Conservation (phyloP, 2,888 invertebrate genomes). For the Ditula angustiorana region DNA sequence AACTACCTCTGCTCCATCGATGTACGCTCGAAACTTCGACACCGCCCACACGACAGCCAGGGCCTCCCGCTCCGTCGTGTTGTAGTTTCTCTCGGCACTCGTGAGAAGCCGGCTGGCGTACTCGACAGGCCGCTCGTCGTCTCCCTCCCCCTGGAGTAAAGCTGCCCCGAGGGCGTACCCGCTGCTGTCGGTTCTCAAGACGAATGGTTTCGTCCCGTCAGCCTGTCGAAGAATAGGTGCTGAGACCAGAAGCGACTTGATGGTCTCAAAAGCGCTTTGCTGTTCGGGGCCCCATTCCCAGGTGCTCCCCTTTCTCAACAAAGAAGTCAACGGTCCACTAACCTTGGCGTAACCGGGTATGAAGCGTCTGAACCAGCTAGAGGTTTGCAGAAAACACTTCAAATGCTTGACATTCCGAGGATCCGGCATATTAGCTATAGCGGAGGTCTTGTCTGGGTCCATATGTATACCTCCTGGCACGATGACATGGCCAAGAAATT, state of each 20-base stretch:
- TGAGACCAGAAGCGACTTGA: background rate
- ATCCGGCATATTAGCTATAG: background rate
- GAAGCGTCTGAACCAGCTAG: no score
- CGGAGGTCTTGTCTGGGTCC: background rate
- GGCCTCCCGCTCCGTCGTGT: constrained; percentile 58
- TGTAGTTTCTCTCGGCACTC: constrained; percentile 56
- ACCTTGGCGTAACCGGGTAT: no score
- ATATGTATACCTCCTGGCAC: no score
- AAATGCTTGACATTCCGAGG: background rate
- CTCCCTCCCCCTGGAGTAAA: constrained; percentile 44
- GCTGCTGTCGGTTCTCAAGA: no score
- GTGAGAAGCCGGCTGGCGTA: constrained; percentile 46
- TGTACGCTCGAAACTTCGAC: constrained; percentile 61
- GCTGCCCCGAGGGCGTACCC: constrained; percentile 33
- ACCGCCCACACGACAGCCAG: constrained; percentile 57
- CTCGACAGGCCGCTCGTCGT: constrained; percentile 41
- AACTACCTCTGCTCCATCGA: constrained; percentile 57
- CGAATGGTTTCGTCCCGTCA: constrained; percentile 42
- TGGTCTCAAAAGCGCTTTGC: background rate
- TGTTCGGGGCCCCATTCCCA: no score
- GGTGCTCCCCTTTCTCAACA: no score
- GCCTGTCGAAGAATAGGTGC: constrained; percentile 48
- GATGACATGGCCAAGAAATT: no score
- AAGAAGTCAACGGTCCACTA: no score
- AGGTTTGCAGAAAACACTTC: no score